Base-by-base conservation (phyloP, 2,888 invertebrate genomes). In the Leucozona laternaria region DNA sequence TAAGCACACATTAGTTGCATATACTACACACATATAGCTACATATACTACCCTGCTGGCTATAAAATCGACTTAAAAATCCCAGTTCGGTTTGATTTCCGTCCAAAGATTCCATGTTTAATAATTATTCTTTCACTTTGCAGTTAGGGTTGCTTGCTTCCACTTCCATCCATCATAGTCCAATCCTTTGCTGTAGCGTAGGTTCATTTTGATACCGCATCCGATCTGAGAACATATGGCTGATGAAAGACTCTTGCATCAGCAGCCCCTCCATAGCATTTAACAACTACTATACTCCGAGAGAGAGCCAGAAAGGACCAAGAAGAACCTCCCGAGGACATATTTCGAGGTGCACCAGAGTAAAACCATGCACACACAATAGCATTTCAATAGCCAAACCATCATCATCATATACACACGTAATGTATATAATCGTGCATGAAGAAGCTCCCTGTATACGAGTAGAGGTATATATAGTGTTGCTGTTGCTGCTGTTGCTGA, bases 61-160 rank as follows among this genome's bases (percentile, higher is more conserved):
- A 37, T 20, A 34, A 68, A 76, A 55, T 43, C 68, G 53, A 70
- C 53, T 70, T 68, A 55, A 82, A 79, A 83, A 79, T 83, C 60
- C 79, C 68, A 73, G 43, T 70, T 79, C 79, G 25, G 62, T 68
- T 62, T 68, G 43, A 79, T 73, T 66, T 71, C 79, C 62, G 43
- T 79, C 64, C 75, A 53, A 71, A 71, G 79, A 72, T 66, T 79
- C 71, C 77, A 76, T 79, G 80, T 80, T 72, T 80, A 72, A 85
- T 85, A 85, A 85, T 85, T 72, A 85, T 85, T 85, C 58, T 60
- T 68, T 66, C 50, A 75, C 55, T 73, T 31, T 20, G 53, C 17
- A 66, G 28, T 55, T 57, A 55, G 40, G 73, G 48, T 11, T 43
- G 55, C 11, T 62, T 6, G 31, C 31, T 31, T 31, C 31, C 31